phyloP scores from a whole-genome alignment of 2,888 invertebrate species.

The Netelia virgata region DNA sequence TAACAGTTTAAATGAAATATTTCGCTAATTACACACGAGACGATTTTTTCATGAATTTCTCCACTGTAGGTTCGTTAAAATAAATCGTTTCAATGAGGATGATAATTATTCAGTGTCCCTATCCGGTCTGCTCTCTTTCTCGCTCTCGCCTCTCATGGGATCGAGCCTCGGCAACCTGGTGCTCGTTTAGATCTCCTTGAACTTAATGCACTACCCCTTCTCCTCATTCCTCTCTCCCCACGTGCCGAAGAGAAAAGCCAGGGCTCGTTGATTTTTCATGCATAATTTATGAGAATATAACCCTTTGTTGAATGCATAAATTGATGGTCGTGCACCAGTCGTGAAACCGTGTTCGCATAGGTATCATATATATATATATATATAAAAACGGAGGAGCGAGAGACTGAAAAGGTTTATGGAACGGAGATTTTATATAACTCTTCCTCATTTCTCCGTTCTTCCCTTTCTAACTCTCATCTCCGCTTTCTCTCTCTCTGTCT shows the following conservation, averaged over 20 bases:
- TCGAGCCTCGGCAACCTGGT: slow-evolving; percentile 42
- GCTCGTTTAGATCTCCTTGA: slow-evolving; percentile 64
- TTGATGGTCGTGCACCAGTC: slow-evolving; percentile 57
- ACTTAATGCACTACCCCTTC: slow-evolving; percentile 51
- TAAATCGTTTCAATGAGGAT: slow-evolving; percentile 56
- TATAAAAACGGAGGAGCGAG: slow-evolving; percentile 25
- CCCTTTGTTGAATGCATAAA: slow-evolving; percentile 67
- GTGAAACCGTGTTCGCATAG: slow-evolving; percentile 18
- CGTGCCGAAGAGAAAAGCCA: slow-evolving; percentile 37
- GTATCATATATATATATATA: slow-evolving; percentile 26
- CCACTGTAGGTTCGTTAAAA: slow-evolving; percentile 25
- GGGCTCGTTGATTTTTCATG: slow-evolving; percentile 67
- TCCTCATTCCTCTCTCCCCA: neutral
- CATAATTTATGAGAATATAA: slow-evolving; percentile 67
- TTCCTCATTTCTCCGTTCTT: slow-evolving; percentile 55
- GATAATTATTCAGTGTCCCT: slow-evolving; percentile 58
- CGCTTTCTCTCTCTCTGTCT: slow-evolving; percentile 13
- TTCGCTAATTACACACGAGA: neutral
- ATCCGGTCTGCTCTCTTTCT: neutral
- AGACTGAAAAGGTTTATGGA: slow-evolving; percentile 61
- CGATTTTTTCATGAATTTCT: slow-evolving; percentile 12
- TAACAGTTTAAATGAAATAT: neutral
- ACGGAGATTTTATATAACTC: slow-evolving; percentile 63
- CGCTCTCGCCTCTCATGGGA: slow-evolving; percentile 4
- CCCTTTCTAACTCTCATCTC: slow-evolving; percentile 6